These are phyloP conservation scores for Tribolium madens DNA, from an alignment of 1,140 invertebrate genomes.

Conservation along the genomic window DNA sequence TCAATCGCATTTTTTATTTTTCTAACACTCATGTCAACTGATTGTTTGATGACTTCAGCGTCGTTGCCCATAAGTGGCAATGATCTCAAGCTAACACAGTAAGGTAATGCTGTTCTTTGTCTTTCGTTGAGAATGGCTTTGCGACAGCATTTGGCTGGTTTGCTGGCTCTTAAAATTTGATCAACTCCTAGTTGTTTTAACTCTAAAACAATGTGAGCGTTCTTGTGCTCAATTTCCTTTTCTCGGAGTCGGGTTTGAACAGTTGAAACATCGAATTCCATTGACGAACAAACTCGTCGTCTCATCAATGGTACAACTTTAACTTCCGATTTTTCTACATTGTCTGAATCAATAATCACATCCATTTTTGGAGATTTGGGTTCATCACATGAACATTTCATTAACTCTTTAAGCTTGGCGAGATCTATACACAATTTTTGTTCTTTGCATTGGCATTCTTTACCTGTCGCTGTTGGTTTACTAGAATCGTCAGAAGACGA, in stretches of 20 bases:
- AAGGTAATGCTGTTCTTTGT: constrained; percentile 53
- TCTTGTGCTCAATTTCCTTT: constrained; percentile 50
- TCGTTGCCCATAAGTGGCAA: constrained; percentile 56
- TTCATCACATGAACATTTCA: background rate
- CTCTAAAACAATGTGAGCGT: constrained; percentile 48
- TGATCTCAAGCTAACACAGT: constrained; percentile 56
- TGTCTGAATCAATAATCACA: constrained; percentile 39
- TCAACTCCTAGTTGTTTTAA: constrained; percentile 55
- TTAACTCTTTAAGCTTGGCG: background rate
- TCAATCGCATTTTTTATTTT: constrained; percentile 53
- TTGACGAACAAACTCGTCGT: constrained; percentile 56
- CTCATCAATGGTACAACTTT: constrained; percentile 46
- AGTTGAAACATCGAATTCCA: constrained; percentile 55
- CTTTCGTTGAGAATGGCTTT: constrained; percentile 57
- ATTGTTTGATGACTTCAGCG: constrained; percentile 52
- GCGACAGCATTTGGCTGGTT: constrained; percentile 60
- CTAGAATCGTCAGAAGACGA: background rate
- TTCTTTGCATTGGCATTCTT: background rate
- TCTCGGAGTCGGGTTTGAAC: constrained; percentile 45
- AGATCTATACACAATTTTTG: background rate
- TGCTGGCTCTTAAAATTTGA: constrained; percentile 53
- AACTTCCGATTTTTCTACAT: constrained; percentile 25
- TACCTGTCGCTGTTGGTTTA: too few relatives aligned
- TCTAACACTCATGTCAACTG: constrained; percentile 50
- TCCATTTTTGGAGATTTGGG: constrained; percentile 29